A percentile compares a stretch with the other conserved stretches of the same genome.
phyloP scores from a whole-genome alignment of 2,113 vertebrate genomes.

The Hydrolagus affinis region DNA sequence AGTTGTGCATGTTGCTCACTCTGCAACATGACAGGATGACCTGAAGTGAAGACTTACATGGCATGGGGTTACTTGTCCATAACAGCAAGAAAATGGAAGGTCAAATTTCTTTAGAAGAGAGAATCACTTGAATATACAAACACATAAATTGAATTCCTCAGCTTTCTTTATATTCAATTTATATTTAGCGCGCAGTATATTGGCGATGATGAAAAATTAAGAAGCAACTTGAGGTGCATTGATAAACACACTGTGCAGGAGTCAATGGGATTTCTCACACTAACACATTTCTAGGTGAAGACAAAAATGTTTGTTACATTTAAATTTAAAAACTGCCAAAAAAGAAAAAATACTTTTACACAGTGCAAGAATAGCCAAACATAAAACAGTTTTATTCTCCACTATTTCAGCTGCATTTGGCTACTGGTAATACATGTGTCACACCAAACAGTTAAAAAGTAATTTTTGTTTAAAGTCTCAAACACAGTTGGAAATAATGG shows the following conservation, averaged over 20 bases:
- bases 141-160: slow-evolving; percentile 14
- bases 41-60: background rate
- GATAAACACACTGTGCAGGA: background rate
- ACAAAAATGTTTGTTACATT: slow-evolving; percentile 10
- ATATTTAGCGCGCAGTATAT: background rate
- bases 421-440: slow-evolving; percentile 25
- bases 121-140: background rate
- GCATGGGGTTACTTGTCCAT: background rate
- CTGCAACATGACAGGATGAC: background rate
- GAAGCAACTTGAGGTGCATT: background rate
- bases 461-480: slow-evolving; percentile 4
- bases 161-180: background rate
- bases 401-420: slow-evolving; percentile 28
- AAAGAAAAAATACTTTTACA: slow-evolving; percentile 3
- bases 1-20: background rate
- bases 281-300: background rate
- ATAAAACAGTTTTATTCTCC: slow-evolving; percentile 27
- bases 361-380: slow-evolving; percentile 27
- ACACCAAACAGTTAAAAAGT: slow-evolving; percentile 25
- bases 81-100: background rate
- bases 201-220: background rate
- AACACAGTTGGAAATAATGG: slow-evolving; percentile 18
- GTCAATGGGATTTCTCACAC: background rate
- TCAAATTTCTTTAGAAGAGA: background rate
- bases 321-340: slow-evolving; percentile 13